Evolutionary conservation across 2,888 invertebrate genomes (phyloP).

Genomic region (Gisinianus flammeolus): DNA sequence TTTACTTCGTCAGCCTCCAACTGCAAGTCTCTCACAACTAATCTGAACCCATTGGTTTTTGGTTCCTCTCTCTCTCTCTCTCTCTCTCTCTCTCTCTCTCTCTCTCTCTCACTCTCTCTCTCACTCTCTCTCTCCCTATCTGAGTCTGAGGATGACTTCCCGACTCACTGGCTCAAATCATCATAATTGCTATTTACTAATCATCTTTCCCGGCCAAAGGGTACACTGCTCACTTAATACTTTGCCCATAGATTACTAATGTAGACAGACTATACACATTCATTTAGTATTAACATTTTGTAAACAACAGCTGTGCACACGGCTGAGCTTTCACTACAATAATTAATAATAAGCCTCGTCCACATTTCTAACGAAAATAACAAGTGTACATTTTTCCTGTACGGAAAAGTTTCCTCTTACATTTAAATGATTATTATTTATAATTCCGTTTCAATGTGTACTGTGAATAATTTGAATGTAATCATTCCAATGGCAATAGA

Average conservation of each 20-base stretch:
- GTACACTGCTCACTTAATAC: constrained; percentile 20
- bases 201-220: constrained; percentile 36
- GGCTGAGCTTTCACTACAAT: too few species aligned
- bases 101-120: background rate
- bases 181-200: constrained; percentile 39
- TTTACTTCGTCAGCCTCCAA: constrained; percentile 25
- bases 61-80: background rate
- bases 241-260: constrained; percentile 5
- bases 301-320: constrained; percentile 17
- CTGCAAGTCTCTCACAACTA: background rate
- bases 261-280: background rate
- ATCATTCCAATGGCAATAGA: too few species aligned
- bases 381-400: too few species aligned
- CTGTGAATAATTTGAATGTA: too few species aligned
- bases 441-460: too few species aligned
- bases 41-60: constrained; percentile 28
- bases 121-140: background rate
- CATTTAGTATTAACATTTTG: background rate
- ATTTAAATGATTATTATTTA: too few species aligned
- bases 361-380: too few species aligned
- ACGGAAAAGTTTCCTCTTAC: too few species aligned
- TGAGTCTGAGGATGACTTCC: constrained; percentile 13
- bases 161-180: constrained; percentile 35
- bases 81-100: background rate
- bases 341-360: too few species aligned